Evolutionary conservation across 2,113 vertebrate species (phyloP), one percentile per base, ranked within the genome.

Genomic region (Ascaphus truei): DNA sequence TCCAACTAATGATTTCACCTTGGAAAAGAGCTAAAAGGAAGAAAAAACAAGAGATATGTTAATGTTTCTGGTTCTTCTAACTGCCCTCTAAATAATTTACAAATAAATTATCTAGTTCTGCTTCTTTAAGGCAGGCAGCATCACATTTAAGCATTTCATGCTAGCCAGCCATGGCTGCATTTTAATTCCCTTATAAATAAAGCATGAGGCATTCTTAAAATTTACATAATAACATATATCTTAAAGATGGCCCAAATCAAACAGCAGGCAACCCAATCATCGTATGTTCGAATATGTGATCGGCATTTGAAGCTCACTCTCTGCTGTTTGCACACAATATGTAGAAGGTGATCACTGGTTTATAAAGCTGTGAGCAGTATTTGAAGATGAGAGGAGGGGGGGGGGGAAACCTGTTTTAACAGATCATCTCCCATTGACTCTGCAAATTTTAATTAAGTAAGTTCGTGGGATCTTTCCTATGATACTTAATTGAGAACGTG

Each of bases 141-240:
- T 25, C 31, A 23, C 51, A 50, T 37, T 27, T 47, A 25, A 10
- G 23, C 15, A 2, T 48, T 48, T 59, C 52, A n/a, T 58, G 36
- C 50, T 22, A 59, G 39, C 30, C 55, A n/a, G 15, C 27, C 53
- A 47, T 48, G 39, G 10, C 55, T 50, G 53, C 55, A 59, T 20
- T 68, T 59, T 59, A 27, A 15, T 50, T 59, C 22, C 20, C 55
- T 59, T 58, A 59, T 68, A 59, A 48, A 68, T 68, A 68, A 68
- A 37, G 30, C 65, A 59, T 68, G 30, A 57, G 22, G 43, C 29
- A 34, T 57, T 59, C 43, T 68, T 59, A 27, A 13, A 12, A 68
- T 68, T 59, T 36, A 16, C 53, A 50, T 36, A 57, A 68, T 34
- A 27, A 31, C 39, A 68, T 68, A 68, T 29, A 68, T 68, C 29